phyloP scores from a whole-genome alignment of 2,888 invertebrate species.

The Cataglyphis rosenhaueri region DNA sequence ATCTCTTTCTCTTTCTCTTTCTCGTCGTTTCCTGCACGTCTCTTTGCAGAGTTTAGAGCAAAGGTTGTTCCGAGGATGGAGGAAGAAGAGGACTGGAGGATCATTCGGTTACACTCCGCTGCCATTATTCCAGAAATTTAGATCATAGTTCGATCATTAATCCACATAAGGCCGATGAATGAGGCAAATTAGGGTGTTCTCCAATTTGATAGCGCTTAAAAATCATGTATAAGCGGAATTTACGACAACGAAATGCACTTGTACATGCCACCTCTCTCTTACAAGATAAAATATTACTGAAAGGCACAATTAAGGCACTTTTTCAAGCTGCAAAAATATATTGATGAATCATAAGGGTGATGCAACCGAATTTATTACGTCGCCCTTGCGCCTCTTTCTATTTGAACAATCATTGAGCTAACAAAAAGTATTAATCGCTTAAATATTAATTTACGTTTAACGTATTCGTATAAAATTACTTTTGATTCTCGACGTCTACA shows the following conservation, averaged over 20 bases:
- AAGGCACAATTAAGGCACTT: neutral
- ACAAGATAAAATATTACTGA: neutral
- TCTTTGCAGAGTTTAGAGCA: slow-evolving; percentile 2
- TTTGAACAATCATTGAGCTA: neutral
- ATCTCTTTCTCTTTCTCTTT: neutral
- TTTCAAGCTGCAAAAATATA: slow-evolving; percentile 7
- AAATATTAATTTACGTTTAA: slow-evolving; percentile 27
- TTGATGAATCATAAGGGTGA: neutral
- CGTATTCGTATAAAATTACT: slow-evolving; percentile 1
- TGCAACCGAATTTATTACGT: slow-evolving; percentile 6
- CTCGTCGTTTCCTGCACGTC: neutral
- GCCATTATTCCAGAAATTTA: slow-evolving; percentile 50
- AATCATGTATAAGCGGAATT: slow-evolving; percentile 28
- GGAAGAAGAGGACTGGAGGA: slow-evolving; percentile 20
- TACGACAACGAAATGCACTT: slow-evolving; percentile 32
- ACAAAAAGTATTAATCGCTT: neutral
- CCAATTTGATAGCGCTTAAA: slow-evolving; percentile 32
- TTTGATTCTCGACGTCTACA: slow-evolving; percentile 18
- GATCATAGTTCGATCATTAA: slow-evolving; percentile 15
- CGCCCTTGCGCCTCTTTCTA: neutral
- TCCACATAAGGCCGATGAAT: neutral
- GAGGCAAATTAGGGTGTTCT: slow-evolving; percentile 26
- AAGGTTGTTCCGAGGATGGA: neutral
- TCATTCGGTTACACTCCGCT: slow-evolving; percentile 31
- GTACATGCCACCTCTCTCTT: slow-evolving; percentile 3